Conservation (phyloP, 2,113 vertebrate genomes). For the Pitta sordida region DNA sequence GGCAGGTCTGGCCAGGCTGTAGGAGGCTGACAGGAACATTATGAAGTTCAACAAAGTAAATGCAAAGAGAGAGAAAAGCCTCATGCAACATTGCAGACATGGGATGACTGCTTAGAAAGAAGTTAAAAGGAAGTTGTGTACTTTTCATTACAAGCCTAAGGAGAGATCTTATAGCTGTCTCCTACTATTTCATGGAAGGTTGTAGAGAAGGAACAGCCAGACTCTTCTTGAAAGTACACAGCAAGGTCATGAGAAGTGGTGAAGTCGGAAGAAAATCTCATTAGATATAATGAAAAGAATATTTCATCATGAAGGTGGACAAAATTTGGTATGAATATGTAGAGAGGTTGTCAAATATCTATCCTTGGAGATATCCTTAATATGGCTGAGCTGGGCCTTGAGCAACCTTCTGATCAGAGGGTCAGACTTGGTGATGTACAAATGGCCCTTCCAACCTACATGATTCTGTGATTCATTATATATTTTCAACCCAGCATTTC, state of each 20-base stretch:
- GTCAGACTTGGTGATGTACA: not conserved
- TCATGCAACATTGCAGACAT: not conserved
- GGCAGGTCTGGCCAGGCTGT: not conserved
- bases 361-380: not conserved
- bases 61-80: not conserved
- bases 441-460: too few species aligned
- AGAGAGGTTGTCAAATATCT: not conserved
- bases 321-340: not conserved
- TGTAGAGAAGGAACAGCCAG: not conserved
- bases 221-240: not conserved
- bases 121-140: not conserved
- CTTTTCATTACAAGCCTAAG: not conserved
- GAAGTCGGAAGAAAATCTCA: not conserved
- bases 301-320: not conserved
- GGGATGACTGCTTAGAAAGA: not conserved
- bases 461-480: not conserved
- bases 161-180: not conserved
- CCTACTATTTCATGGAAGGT: not conserved
- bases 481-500: not conserved
- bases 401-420: not conserved
- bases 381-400: not conserved
- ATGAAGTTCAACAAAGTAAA: not conserved
- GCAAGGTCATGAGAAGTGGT: not conserved
- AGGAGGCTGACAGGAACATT: not conserved
- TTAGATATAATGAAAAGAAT: not conserved